Conservation (phyloP, 2,888 invertebrate genomes). For the Drosophila fulvimacula region DNA sequence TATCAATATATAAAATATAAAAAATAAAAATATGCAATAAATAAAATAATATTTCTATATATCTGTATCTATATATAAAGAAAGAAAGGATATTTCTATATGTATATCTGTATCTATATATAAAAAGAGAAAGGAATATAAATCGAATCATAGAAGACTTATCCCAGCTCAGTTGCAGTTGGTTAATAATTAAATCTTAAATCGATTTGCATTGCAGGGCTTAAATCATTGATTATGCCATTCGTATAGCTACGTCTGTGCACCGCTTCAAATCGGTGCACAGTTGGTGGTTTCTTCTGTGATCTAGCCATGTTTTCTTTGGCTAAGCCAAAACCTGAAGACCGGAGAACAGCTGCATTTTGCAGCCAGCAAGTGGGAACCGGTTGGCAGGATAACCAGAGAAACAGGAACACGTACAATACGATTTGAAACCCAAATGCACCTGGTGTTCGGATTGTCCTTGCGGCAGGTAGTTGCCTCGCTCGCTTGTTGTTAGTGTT, state of each 20-base stretch:
- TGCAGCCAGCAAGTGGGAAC: conserved; percentile 50
- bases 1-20: too few species aligned
- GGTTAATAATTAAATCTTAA: conserved; percentile 6
- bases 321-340: conserved; percentile 3
- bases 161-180: neutral
- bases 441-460: conserved; percentile 63
- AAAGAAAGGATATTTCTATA: too few species aligned
- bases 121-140: neutral
- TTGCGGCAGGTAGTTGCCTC: conserved; percentile 63
- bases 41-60: too few species aligned
- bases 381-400: conserved; percentile 62
- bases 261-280: conserved; percentile 20
- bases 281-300: conserved; percentile 46
- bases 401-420: conserved; percentile 46
- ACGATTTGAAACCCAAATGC: conserved; percentile 59
- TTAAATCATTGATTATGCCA: conserved; percentile 42
- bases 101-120: too few species aligned
- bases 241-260: conserved; percentile 26
- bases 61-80: too few species aligned
- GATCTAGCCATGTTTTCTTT: conserved; percentile 28
- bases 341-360: conserved; percentile 67
- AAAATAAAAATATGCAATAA: too few species aligned
- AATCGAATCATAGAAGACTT: neutral
- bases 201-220: conserved; percentile 34
- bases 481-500: conserved; percentile 51